Evolutionary conservation across 2,113 vertebrate genomes (phyloP), one percentile per base, ranked within the genome.

Genomic region (Heterotis niloticus): DNA sequence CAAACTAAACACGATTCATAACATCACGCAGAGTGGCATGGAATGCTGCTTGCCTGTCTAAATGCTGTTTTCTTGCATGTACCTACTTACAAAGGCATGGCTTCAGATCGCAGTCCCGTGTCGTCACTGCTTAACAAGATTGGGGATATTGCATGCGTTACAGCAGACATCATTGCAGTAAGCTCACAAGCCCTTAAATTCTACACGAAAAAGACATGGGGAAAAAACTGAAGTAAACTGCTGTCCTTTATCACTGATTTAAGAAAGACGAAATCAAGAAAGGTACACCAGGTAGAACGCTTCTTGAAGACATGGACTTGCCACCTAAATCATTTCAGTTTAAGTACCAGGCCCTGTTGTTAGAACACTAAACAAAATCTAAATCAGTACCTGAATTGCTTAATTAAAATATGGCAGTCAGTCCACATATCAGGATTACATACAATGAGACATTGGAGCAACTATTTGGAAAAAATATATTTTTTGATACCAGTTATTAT

Each of bases 111-210:
- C 68, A 52, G 28, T 28, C 57, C 44, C 20, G 4, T n/a, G 20
- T 59, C 57, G 59, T 28, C 26, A 18, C 44, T 76, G 59, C 75
- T 76, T 64, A 76, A 76, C 59, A 64, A 76, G 68, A 73, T 64
- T 64, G 68, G 60, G 24, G 68, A 79, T 18, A 59, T 52, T 52
- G 29, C 68, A 64, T 64, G 64, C 59, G 57, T 26, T 72, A 64
- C 57, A 56, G 29, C 29, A 20, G 17, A 52, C 67, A 54, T 56
- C 16, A 17, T n/a, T 24, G 62, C 62, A 16, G 56, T 76, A 20
- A 64, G 75, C 44, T 26, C 18, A 23, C 68, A 64, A 64, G 75
- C 78, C 60, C 57, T 20, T 24, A 79, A 79, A 75, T 56, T 44
- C 64, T n/a, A 18, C 51, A 64, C 54, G 44, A 67, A 77, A n/a